phyloP scores from a whole-genome alignment of 2,113 vertebrate species.

The Sorex araneus region DNA sequence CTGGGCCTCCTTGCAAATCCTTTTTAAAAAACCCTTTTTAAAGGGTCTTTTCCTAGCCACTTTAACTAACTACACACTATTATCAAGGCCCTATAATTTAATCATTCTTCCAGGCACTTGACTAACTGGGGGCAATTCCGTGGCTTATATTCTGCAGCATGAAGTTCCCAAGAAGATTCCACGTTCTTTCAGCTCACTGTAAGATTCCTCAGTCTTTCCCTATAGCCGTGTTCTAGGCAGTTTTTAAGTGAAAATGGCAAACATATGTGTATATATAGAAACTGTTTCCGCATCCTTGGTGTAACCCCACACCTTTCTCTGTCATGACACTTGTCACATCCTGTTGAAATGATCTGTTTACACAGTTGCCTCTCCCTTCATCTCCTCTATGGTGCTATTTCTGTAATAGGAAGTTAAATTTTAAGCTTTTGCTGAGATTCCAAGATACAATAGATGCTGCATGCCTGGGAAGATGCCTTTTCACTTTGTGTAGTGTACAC shows the following conservation, averaged over 20 bases:
- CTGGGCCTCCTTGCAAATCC: conserved; percentile 37
- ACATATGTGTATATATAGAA: background rate
- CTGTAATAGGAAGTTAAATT: conserved; percentile 28
- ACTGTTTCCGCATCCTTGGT: background rate
- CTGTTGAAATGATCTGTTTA: conserved; percentile 3
- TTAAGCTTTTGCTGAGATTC: conserved; percentile 18
- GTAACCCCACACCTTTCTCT: too few species aligned
- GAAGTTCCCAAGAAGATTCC: background rate
- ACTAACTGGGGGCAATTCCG: background rate
- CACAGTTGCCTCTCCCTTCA: conserved; percentile 16
- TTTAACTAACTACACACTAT: conserved; percentile 2
- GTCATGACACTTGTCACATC: background rate
- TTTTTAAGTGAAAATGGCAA: background rate
- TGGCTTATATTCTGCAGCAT: background rate
- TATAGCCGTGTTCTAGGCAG: background rate
- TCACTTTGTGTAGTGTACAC: background rate
- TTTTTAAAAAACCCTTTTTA: too few species aligned
- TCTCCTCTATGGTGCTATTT: conserved; percentile 29
- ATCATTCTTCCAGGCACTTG: background rate
- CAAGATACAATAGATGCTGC: background rate
- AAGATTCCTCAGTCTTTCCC: background rate
- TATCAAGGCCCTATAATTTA: background rate
- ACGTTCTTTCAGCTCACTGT: background rate
- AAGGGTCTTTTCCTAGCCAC: background rate
- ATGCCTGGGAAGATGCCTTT: background rate